Percentiles rank a stretch among this genome's conserved stretches.
Evolutionary conservation across 2,113 vertebrate genomes (phyloP).

Genomic region (Leptosomus discolor): DNA sequence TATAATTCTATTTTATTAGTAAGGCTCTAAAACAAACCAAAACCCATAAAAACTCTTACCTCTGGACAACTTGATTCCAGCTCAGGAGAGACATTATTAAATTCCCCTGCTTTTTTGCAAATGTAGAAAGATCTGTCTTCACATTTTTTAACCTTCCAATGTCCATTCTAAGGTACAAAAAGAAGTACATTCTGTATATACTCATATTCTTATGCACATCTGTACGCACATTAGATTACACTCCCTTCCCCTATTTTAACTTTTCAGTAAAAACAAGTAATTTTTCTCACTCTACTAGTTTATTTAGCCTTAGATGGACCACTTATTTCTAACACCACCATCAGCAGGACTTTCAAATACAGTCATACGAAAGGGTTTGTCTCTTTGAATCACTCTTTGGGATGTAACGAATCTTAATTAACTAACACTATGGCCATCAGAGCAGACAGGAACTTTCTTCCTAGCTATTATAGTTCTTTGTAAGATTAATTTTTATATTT

Average conservation of each 20-base stretch:
- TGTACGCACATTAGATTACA: background rate
- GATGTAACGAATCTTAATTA: background rate
- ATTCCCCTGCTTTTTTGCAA: constrained; percentile 79
- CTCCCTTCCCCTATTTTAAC: background rate
- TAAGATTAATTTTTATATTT: background rate
- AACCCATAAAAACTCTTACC: constrained; percentile 64
- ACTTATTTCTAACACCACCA: background rate
- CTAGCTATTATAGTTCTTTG: background rate
- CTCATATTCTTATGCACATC: background rate
- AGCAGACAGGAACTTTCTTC: background rate
- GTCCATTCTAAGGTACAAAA: constrained; percentile 74
- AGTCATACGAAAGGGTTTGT: background rate
- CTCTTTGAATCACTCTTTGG: background rate
- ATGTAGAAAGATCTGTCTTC: constrained; percentile 76
- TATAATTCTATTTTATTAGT: background rate
- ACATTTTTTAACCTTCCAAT: constrained; percentile 84
- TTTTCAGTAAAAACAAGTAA: background rate
- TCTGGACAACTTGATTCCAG: constrained; percentile 77
- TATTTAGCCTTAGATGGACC: background rate
- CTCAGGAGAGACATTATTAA: constrained; percentile 20
- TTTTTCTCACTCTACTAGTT: background rate
- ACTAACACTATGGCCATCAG: background rate
- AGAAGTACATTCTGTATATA: background rate
- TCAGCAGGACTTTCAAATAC: background rate
- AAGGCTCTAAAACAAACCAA: background rate